Base-by-base conservation (phyloP, 2,888 invertebrate genomes). In the Lacanobia wlatinum region DNA sequence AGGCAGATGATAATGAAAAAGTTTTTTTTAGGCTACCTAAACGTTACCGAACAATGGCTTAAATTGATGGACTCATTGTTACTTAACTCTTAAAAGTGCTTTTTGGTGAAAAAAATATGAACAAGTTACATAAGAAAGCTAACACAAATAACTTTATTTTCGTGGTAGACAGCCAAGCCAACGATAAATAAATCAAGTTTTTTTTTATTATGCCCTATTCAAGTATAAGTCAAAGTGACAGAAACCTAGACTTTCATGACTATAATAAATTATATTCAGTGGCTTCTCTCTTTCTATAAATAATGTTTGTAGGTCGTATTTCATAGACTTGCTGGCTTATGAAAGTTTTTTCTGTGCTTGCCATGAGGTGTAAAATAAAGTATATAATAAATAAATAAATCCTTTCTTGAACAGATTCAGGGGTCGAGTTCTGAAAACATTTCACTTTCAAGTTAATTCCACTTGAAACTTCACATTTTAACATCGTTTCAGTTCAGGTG, bases 81-180 rank as follows among this genome's bases (percentile, higher is more conserved):
- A 28, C 7, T 28, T 52, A 67, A 46, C 23, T 14, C 23, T 46
- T n/a, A n/a, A n/a, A 18, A 73, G n/a, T 67, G 67, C 10, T 73
- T 38, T 74, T 40, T 52, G 9, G 28, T 16, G 5, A 18, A 23
- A 66, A 58, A 46, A 52, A 66, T 28, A 40, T n/a, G 40, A 62
- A 52, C 14, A 77, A 58, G 43, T 71, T 60, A 48, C 14, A 14
- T 52, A 78, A 60, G 34, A 64, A 0, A 18, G 1, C 23, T 43
- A 18, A 21, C 40, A 52, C 14, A 61, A 68, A 80, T 40, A 75
- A 50, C 12, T n/a, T 64, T 75, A 58, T 78, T 69, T 61, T 75
- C 21, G 40, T 21, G 34, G 10, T 12, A 40, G 14, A 9, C 52
- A 23, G 53, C 16, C 55, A 21, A 12, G 28, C 40, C 2, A 8